Base-by-base conservation (phyloP, 2,888 invertebrate genomes). In the Agrypnus murinus region DNA sequence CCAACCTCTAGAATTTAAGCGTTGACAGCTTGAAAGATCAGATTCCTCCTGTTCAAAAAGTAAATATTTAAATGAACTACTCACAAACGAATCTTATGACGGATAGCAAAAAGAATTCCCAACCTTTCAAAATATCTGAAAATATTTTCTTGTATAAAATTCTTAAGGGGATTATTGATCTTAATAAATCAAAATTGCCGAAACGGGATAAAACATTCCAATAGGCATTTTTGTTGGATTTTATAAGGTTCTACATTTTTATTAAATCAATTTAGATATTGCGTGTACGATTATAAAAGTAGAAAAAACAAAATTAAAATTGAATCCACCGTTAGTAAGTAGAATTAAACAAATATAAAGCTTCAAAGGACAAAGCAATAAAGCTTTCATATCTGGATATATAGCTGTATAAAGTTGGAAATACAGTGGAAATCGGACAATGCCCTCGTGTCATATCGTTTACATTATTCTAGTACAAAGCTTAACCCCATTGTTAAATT, bases 11-110 rank as follows among this genome's bases (percentile, higher is more conserved):
- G 25, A 50, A 8, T 50, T 43, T 50, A 50, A 50, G 31, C 32
- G 50, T 12, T 32, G 50, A 50, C 50, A 50, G 50, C 50, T 31
- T 50, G 50, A 46, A n/a, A 14, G 10, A 50, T 50, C 25, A 1
- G 50, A 50, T 50, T 50, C n/a, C 12, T 7, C 14, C 43, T n/a
- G 46, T 46, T 46, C 25, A 46, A 7, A 19, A 17, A 25, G 25
- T 25, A 25, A 25, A 25, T 48, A 48, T 48, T 48, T 48, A 48
- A 48, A 48, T 48, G 17, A 48, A 48, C 48, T 19, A 25, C 19
- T n/a, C 1, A 8, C 25, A 25, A 5, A 2, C 3, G 25, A 25
- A 25, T 5, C 25, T 25, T 25, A 25, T 25, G 25, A n/a, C n/a
- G n/a, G 3, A 25, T 7, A 45, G 10, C 25, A n/a, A 43, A 43